Evolutionary conservation across 2,113 vertebrate genomes (phyloP).

Genomic region (Rousettus leschenaultii): DNA sequence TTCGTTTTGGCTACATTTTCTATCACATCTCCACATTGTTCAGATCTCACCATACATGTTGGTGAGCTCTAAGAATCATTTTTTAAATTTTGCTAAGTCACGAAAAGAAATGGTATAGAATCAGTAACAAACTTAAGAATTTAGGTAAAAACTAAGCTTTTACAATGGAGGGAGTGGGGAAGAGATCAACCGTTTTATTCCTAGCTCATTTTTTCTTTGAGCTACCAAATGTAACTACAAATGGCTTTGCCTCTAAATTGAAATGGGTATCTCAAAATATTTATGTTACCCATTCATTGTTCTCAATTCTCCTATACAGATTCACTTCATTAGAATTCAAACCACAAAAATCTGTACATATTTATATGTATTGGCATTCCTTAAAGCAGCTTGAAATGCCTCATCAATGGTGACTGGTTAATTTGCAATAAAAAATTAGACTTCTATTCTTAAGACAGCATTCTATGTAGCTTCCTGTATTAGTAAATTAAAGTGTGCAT

Average conservation of each 20-base stretch:
- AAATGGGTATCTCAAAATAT: constrained; percentile 69
- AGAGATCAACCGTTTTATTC: constrained; percentile 31
- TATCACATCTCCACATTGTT: constrained; percentile 40
- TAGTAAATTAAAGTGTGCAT: constrained; percentile 71
- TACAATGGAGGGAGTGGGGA: constrained; percentile 46
- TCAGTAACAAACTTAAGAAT: constrained; percentile 69
- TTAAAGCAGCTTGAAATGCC: constrained; percentile 58
- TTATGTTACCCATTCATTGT: constrained; percentile 50
- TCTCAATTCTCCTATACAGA: constrained; percentile 43
- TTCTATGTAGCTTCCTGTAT: constrained; percentile 49
- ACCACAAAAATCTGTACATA: constrained; percentile 72
- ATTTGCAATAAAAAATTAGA: constrained; percentile 68
- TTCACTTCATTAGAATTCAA: constrained; percentile 78
- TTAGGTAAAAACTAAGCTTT: constrained; percentile 68
- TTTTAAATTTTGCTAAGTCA: constrained; percentile 66
- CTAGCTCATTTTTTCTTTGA: constrained; percentile 52
- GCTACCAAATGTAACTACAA: constrained; percentile 64
- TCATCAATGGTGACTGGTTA: constrained; percentile 72
- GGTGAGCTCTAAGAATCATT: constrained; percentile 53
- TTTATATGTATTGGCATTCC: constrained; percentile 70
- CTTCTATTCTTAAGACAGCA: constrained; percentile 59
- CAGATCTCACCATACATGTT: constrained; percentile 39
- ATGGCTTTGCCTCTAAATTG: constrained; percentile 68
- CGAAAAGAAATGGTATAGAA: constrained; percentile 71
- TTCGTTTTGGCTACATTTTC: background rate